Evolutionary conservation across 2,113 vertebrate genomes (phyloP).

Genomic region (Ploceus nigricollis): DNA sequence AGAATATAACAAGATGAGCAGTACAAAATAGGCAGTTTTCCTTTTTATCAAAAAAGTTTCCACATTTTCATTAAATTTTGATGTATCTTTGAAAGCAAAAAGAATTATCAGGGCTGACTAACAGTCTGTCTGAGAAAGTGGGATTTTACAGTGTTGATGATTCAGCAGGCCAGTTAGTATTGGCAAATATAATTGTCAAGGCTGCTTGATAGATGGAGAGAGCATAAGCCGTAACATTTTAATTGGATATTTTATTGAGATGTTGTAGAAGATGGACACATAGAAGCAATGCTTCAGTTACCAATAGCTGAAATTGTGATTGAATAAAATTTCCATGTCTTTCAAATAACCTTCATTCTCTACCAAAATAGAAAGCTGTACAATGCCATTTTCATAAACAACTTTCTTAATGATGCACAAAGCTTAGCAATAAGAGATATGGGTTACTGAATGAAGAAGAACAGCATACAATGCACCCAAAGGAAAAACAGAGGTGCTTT

Average conservation of each 20-base stretch:
- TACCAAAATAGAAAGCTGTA: not conserved
- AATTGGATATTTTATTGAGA: not conserved
- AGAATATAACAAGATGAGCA: not conserved
- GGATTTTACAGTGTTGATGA: not conserved
- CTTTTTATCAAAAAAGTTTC: not conserved
- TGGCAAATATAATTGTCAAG: not conserved
- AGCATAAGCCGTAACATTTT: not conserved
- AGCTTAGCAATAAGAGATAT: not conserved
- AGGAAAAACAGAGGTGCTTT: not conserved
- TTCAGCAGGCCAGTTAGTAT: not conserved
- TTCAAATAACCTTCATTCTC: not conserved
- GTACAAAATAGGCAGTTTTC: not conserved
- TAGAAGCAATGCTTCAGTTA: not conserved
- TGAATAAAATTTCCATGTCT: not conserved
- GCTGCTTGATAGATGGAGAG: not conserved
- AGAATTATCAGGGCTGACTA: not conserved
- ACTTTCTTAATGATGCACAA: not conserved
- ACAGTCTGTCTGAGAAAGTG: not conserved
- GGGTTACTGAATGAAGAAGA: not conserved
- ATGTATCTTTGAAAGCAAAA: slow-evolving; percentile 3
- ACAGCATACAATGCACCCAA: not conserved
- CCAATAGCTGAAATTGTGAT: not conserved
- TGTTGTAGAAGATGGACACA: not conserved
- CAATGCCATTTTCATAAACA: not conserved
- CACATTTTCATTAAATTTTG: not conserved